Base-by-base conservation (phyloP, 2,888 invertebrate species). In the Callimorpha dominula region DNA sequence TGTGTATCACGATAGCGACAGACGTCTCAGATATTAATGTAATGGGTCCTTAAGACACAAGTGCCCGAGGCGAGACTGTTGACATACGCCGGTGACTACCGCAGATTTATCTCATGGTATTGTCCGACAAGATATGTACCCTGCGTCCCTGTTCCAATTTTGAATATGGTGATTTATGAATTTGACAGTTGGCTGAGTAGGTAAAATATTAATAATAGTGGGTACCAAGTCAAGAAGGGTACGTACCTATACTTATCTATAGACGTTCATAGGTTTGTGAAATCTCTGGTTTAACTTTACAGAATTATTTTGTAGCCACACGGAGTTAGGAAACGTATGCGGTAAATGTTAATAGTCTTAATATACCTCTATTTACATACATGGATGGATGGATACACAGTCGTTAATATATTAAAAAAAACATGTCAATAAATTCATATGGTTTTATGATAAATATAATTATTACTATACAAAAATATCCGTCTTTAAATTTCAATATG, bases 1-100 rank as follows among this genome's bases (percentile, higher is more conserved):
- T 7, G 31, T 42, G 70, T 71, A 68, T 57, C 68, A 85, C 89
- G 88, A 90, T 90, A 83, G 79, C 74, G 82, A 80, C 93, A 93
- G 91, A 91, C 90, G 89, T 85, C 87, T 88, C 81, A 86, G 88
- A 92, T 90, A 94, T 93, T 93, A 93, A 85, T 82, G 83, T 79
- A 90, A 94, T 90, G 89, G 87, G 81, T 78, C 82, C 85, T 84
- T 84, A 89, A 89, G 90, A 89, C 85, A 88, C 77, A 84, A 88
- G 87, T 87, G 89, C 86, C 85, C 78, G 77, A 78, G 83, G 85
- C 82, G 71, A 54, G 65, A 80, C 78, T 72, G 74, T 70, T 83
- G 83, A 85, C 83, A 76, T 76, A 78, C 79, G 77, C 75, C 75
- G 49, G 81, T 89, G 87, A 86, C 87, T 85, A 73, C 74, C 72